These are phyloP conservation scores for Agrotis puta DNA, from an alignment of 2,888 invertebrate species.

Conservation along the genomic window DNA sequence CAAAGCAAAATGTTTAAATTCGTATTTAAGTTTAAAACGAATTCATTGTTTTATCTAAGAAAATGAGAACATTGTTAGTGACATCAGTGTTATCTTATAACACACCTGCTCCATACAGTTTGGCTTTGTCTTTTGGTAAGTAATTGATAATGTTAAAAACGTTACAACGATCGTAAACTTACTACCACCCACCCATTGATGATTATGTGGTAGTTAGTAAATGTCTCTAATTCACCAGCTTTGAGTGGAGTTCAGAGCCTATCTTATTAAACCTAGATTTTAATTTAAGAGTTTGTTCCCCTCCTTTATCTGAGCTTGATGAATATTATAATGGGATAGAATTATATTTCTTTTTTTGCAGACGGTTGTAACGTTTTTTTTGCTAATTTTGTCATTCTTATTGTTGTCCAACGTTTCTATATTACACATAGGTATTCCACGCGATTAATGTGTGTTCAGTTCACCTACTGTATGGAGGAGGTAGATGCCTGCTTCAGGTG, in stretches of 20 bases:
- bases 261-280: slow-evolving; percentile 19
- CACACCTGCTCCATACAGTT: slow-evolving; percentile 37
- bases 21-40: slow-evolving; percentile 35
- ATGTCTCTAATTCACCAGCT: slow-evolving; percentile 8
- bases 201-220: not conserved
- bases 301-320: slow-evolving; percentile 17
- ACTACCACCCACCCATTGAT: not conserved
- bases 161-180: not conserved
- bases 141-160: not conserved
- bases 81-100: not conserved
- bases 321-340: not conserved
- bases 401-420: not conserved
- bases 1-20: slow-evolving; percentile 57
- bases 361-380: not conserved
- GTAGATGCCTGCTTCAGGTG: not conserved
- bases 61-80: not conserved
- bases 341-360: not conserved
- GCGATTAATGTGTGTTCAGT: not conserved
- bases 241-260: slow-evolving; percentile 33
- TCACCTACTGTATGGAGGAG: slow-evolving; percentile 23
- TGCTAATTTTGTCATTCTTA: not conserved
- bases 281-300: slow-evolving; percentile 28
- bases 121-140: not conserved
- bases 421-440: not conserved
- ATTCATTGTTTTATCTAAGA: slow-evolving; percentile 8